These are phyloP conservation scores for Cuculus canorus DNA, from an alignment of 2,797 vertebrate genomes.

Conservation along the genomic window DNA sequence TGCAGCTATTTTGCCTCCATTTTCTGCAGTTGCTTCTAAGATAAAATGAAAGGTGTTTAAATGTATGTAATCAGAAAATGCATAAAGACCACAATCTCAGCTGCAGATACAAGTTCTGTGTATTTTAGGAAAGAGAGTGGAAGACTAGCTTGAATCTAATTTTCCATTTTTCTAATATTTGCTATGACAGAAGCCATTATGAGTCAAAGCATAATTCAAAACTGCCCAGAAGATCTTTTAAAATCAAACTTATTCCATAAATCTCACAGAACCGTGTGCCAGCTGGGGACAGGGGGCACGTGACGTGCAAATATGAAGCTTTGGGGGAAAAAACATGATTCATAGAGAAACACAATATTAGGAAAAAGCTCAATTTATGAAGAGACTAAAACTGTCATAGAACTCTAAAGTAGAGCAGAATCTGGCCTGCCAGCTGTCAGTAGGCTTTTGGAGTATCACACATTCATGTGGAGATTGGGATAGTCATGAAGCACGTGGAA, in stretches of 20 bases:
- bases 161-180: background rate
- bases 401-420: background rate
- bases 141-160: background rate
- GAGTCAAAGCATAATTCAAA: background rate
- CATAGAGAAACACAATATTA: background rate
- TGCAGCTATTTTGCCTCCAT: background rate
- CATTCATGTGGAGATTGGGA: background rate
- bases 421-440: fast-evolving
- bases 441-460: background rate
- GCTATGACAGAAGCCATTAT: background rate
- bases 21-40: background rate
- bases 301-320: background rate
- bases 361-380: background rate
- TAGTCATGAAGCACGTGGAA: background rate
- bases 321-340: background rate
- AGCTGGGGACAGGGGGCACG: background rate
- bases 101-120: background rate
- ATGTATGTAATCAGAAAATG: background rate
- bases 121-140: background rate
- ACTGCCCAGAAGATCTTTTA: background rate
- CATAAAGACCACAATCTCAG: background rate
- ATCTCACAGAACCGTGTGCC: background rate
- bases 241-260: background rate
- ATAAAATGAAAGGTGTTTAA: background rate
- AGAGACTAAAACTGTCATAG: background rate